phyloP scores from a whole-genome alignment of 1,140 invertebrate species.

The Platyura marginata region DNA sequence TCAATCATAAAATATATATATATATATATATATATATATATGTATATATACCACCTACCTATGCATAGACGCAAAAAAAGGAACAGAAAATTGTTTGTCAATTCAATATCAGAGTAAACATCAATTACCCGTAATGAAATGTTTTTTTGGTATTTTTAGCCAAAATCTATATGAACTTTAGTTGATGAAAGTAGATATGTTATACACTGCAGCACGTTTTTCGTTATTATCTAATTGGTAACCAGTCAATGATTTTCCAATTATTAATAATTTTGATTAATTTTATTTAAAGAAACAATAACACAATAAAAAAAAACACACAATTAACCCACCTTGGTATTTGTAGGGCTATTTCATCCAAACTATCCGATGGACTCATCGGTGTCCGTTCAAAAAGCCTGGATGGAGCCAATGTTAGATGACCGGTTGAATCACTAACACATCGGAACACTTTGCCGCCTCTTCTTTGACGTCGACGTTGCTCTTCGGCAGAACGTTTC shows the following conservation, averaged over 20 bases:
- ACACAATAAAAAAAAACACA: not conserved
- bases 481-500: constrained; percentile 31
- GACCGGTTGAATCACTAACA: constrained; percentile 26
- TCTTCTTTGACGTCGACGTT: constrained; percentile 29
- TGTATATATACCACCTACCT: no score
- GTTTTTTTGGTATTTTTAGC: no score
- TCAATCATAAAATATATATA: no score
- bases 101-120: no score
- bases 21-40: no score
- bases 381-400: constrained; percentile 65
- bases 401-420: constrained; percentile 47
- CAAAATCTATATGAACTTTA: no score
- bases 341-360: constrained; percentile 79
- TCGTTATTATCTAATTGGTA: not conserved
- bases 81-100: no score
- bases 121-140: no score
- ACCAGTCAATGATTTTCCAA: not conserved
- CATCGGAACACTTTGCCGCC: constrained; percentile 26
- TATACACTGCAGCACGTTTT: no score
- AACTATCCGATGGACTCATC: constrained; percentile 63
- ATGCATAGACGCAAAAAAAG: no score
- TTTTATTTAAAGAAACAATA: not conserved
- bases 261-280: not conserved
- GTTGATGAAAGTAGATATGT: no score
- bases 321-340: constrained; percentile 65